These are phyloP conservation scores for Leptinotarsa haldemani DNA, from an alignment of 2,888 invertebrate species.

Conservation along the genomic window DNA sequence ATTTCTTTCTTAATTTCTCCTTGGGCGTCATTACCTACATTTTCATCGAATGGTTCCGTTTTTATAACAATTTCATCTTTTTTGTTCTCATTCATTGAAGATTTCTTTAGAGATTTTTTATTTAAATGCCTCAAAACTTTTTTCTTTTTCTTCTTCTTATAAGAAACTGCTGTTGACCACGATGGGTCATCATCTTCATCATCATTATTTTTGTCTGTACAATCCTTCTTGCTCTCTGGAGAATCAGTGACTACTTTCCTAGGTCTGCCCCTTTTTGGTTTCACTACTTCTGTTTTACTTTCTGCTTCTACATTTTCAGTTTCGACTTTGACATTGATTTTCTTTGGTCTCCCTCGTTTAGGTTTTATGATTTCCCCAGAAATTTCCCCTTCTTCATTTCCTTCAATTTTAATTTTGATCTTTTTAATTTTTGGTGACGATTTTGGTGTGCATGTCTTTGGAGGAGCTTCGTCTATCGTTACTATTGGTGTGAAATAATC, in stretches of 20 bases:
- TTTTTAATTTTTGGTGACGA: constrained; percentile 43
- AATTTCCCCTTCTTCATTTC: constrained; percentile 42
- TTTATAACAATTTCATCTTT: constrained; percentile 34
- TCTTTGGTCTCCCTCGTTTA: constrained; percentile 43
- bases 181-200: constrained; percentile 38
- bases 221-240: not conserved
- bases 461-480: constrained; percentile 56
- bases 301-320: constrained; percentile 28
- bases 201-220: not conserved
- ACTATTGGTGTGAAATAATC: constrained; percentile 60
- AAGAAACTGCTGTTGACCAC: constrained; percentile 26
- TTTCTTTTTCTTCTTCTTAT: constrained; percentile 37
- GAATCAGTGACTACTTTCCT: constrained; percentile 1
- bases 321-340: constrained; percentile 24
- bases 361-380: constrained; percentile 45
- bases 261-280: constrained; percentile 18
- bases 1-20: constrained; percentile 47
- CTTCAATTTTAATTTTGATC: constrained; percentile 45
- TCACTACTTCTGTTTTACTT: constrained; percentile 19
- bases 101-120: constrained; percentile 25
- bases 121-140: constrained; percentile 31
- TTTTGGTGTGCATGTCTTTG: constrained; percentile 31
- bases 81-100: constrained; percentile 21
- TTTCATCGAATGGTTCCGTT: constrained; percentile 37
- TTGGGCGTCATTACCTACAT: constrained; percentile 10